Conservation (phyloP, 2,797 vertebrate species). For the Siniperca obscura region DNA sequence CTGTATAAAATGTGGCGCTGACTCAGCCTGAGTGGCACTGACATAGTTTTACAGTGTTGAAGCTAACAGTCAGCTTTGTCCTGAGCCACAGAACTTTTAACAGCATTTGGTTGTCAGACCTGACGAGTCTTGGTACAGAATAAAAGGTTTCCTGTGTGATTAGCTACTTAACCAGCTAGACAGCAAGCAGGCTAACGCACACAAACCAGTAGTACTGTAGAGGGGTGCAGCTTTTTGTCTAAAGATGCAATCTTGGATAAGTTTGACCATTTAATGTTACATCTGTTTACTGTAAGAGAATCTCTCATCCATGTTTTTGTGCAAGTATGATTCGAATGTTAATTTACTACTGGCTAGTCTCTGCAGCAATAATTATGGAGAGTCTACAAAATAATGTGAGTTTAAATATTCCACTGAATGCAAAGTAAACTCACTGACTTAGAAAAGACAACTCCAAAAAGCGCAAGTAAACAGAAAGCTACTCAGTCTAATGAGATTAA, state of each 20-base stretch:
- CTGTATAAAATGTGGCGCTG: conserved; percentile 2
- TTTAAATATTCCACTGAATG: conserved; percentile 6
- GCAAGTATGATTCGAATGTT: background rate
- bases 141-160: background rate
- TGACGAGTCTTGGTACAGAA: background rate
- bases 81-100: conserved; percentile 10
- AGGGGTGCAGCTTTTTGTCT: background rate
- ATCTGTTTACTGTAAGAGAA: background rate
- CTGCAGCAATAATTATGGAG: background rate
- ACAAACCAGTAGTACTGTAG: background rate
- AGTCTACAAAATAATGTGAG: background rate
- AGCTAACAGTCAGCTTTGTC: conserved; percentile 18
- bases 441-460: conserved; percentile 6
- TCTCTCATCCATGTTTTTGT: background rate
- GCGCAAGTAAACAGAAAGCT: conserved; percentile 12
- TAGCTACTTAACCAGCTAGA: background rate
- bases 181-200: background rate
- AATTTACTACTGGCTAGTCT: background rate
- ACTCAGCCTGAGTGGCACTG: conserved; percentile 7
- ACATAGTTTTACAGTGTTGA: conserved; percentile 17
- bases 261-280: background rate
- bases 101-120: background rate
- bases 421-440: conserved; percentile 1
- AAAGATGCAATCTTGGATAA: background rate
- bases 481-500: conserved; percentile 16